These are phyloP conservation scores for Ligdia adustata DNA, from an alignment of 2,888 invertebrate genomes.

Conservation along the genomic window DNA sequence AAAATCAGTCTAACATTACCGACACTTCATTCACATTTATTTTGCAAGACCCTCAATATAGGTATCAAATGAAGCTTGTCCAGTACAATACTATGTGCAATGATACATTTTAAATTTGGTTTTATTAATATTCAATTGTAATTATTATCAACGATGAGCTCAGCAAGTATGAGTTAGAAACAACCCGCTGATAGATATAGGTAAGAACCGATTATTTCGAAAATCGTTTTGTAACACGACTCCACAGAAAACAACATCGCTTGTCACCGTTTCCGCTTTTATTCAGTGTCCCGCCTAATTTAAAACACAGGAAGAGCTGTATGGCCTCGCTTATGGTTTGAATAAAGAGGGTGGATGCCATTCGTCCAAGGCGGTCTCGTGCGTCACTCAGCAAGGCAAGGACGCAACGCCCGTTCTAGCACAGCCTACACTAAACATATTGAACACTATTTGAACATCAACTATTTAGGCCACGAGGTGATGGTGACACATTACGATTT, in stretches of 20 bases:
- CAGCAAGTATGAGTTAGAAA: too few species aligned
- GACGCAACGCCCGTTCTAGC: conserved; percentile 48
- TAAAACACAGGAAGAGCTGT: conserved; percentile 35
- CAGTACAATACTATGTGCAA: too few species aligned
- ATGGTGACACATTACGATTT: conserved; percentile 50
- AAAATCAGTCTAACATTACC: too few species aligned
- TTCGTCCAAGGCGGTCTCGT: conserved; percentile 58
- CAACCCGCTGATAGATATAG: too few species aligned
- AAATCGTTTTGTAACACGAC: not conserved
- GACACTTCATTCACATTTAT: too few species aligned
- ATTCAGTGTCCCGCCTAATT: conserved; percentile 16
- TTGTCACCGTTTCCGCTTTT: conserved; percentile 8
- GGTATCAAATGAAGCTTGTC: too few species aligned
- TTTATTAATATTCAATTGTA: too few species aligned
- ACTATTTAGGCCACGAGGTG: conserved; percentile 51
- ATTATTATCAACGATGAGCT: too few species aligned
- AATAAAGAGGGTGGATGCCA: conserved; percentile 42
- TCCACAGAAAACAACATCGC: conserved; percentile 10
- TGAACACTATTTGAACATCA: conserved; percentile 58
- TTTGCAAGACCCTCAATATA: too few species aligned
- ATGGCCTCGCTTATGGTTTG: conserved; percentile 37
- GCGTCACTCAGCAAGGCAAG: conserved; percentile 64
- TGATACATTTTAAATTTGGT: too few species aligned
- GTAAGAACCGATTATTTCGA: not conserved
- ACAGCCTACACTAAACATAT: conserved; percentile 31